Conservation (phyloP, 1,140 invertebrate species). For the Drosophila setifemur region DNA sequence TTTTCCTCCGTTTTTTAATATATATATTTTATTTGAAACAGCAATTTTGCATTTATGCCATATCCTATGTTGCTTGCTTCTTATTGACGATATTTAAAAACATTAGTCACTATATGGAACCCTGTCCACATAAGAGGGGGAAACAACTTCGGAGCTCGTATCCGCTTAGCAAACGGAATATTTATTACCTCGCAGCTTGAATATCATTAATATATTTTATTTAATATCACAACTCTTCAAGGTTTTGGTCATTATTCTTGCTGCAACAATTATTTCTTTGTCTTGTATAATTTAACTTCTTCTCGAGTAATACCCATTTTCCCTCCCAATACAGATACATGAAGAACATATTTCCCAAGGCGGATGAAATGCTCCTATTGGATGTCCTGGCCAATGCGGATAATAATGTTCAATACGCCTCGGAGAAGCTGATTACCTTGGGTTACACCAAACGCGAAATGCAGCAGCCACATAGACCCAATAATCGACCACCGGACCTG, state of each 20-base stretch:
- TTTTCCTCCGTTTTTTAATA: not conserved
- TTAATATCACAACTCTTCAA: too few species aligned
- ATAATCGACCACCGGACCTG: conserved; percentile 72
- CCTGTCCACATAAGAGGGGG: too few species aligned
- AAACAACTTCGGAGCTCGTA: too few species aligned
- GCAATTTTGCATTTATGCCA: too few species aligned
- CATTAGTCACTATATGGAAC: too few species aligned
- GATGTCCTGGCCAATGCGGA: conserved; percentile 92
- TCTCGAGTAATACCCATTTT: conserved; percentile 19
- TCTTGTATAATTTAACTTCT: not conserved
- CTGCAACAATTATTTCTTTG: too few species aligned
- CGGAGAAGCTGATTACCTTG: conserved; percentile 89
- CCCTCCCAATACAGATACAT: conserved; percentile 88
- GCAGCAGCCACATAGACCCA: conserved; percentile 80
- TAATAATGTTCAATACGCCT: conserved; percentile 93
- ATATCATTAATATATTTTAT: too few species aligned
- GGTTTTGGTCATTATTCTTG: too few species aligned
- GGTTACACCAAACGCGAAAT: conserved; percentile 91
- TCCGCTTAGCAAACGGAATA: too few species aligned
- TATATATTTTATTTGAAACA: not conserved
- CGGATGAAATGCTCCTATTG: conserved; percentile 93
- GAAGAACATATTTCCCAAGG: conserved; percentile 95
- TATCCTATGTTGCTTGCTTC: too few species aligned
- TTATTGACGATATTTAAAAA: too few species aligned
- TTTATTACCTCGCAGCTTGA: too few species aligned